Evolutionary conservation across 2,113 vertebrate genomes (phyloP).

Genomic region (Cranoglanis bouderius): DNA sequence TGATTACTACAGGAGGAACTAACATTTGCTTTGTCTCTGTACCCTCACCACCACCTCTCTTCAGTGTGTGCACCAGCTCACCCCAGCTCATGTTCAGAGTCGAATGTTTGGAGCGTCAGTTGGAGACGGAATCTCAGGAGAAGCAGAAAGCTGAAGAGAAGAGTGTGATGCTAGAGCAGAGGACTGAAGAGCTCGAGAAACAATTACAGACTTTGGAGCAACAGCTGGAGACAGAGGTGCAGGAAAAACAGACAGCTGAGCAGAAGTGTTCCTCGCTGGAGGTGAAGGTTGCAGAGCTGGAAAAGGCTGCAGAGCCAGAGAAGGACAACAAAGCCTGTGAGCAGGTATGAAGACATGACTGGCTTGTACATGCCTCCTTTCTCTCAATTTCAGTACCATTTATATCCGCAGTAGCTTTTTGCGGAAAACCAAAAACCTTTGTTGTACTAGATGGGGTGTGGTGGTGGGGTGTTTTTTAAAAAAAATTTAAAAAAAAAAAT

Average conservation of each 20-base stretch:
- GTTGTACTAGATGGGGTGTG: too few species aligned
- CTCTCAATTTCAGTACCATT: not conserved
- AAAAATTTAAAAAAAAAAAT: too few species aligned
- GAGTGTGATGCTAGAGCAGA: slow-evolving; percentile 47
- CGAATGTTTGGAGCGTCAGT: slow-evolving; percentile 40
- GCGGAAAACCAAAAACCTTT: not conserved
- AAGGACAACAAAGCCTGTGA: slow-evolving; percentile 10
- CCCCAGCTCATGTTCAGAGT: slow-evolving; percentile 58
- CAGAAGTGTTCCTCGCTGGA: slow-evolving; percentile 48
- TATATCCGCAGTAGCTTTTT: not conserved
- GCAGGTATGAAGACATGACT: slow-evolving; percentile 54
- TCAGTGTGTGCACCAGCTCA: slow-evolving; percentile 45
- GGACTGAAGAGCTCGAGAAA: slow-evolving; percentile 56
- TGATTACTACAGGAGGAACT: not conserved
- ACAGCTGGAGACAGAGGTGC: slow-evolving; percentile 50
- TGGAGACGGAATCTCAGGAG: slow-evolving; percentile 60
- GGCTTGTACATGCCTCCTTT: not conserved
- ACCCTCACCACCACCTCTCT: not conserved
- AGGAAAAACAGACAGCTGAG: slow-evolving; percentile 52
- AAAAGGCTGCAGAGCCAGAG: slow-evolving; percentile 41
- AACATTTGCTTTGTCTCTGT: not conserved
- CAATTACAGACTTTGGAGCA: slow-evolving; percentile 57
- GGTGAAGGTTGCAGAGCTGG: slow-evolving; percentile 46
- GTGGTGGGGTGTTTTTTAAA: too few species aligned
- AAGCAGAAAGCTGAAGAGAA: slow-evolving; percentile 54